Evolutionary conservation across 1,140 invertebrate species (phyloP), one percentile per base, ranked within the genome.

Genomic region (Drosophila kepulauana): DNA sequence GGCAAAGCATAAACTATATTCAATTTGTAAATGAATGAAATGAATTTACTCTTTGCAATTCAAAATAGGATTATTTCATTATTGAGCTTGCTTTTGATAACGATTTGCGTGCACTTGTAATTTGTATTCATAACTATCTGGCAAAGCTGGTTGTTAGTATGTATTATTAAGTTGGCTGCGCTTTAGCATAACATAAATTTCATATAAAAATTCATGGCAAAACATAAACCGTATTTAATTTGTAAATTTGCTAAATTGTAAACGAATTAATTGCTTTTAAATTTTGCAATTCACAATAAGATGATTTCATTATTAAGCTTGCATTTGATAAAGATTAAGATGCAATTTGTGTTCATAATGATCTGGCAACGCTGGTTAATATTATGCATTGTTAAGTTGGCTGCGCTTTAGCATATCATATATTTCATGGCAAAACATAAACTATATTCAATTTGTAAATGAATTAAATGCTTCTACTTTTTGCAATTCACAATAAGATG

Each of bases 261-360:
- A 59, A 59, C 8, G 16, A 48, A 48, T 48, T 48, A 15, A 48
- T 20, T 20, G 5, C 10, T 5, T 13, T 11, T 2, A 20, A 1
- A 2, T 20, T 20, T 20, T 20, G 16, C 16, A 20, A 20, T 20
- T 20, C 6, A n/a, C 41, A 51, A 30, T 51, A 41, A 2, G 45
- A n/a, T 46, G n/a, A 61, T 61, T 61, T n/a, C 25, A 33, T 13
- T 35, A 61, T 51, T 51, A 51, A 51, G 13, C 38, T 41, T 41
- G 38, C 10, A 6, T 7, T 16, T 16, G 1, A 16, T 16, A 16
- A 16, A 1, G 16, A 16, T 16, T 16, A 16, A 16, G 16, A 8
- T 41, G 15, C 35, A 16, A 15, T 4, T 62, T 52, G 49, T 30
- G 2, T 13, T 52, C 49, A n/a, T 30, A 30, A 20, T 1, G 3